phyloP scores from a whole-genome alignment of 2,113 vertebrate species.

The Zonotrichia leucophrys region DNA sequence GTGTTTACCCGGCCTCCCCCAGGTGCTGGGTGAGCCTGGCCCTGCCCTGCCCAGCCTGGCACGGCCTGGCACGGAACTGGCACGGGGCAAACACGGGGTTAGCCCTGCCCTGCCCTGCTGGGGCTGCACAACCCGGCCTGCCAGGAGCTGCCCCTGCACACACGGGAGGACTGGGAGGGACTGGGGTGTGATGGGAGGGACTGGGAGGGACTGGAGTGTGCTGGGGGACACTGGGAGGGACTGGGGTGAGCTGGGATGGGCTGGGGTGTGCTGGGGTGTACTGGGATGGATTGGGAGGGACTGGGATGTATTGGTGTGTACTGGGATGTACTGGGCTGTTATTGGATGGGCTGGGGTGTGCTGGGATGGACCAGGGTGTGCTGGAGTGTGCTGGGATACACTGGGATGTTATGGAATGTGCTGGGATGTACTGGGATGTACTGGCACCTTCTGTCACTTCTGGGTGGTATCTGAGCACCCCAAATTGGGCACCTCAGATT shows the following conservation, averaged over 20 bases:
- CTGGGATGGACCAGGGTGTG: too few species aligned
- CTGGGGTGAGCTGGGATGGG: background rate
- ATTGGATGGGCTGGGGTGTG: background rate
- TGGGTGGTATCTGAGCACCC: background rate
- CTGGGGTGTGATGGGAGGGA: too few species aligned
- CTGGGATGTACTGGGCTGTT: background rate
- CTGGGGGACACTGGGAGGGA: fast-evolving
- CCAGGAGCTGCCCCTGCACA: background rate
- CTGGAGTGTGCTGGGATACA: too few species aligned
- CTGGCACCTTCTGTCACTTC: too few species aligned
- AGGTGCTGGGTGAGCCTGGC: background rate
- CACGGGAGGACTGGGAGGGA: too few species aligned
- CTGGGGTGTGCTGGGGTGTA: fast-evolving
- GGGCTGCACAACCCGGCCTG: background rate
- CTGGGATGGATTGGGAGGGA: too few species aligned
- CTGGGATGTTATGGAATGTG: background rate
- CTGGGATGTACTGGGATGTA: too few species aligned
- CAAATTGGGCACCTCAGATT: background rate
- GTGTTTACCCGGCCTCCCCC: background rate
- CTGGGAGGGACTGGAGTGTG: background rate
- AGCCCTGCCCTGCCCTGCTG: background rate
- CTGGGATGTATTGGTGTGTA: too few species aligned
- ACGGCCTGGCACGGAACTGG: background rate
- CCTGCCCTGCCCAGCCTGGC: background rate
- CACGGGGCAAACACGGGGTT: background rate